Evolutionary conservation across 2,888 invertebrate genomes (phyloP), one percentile per base, ranked within the genome.

Genomic region (Callimorpha dominula): DNA sequence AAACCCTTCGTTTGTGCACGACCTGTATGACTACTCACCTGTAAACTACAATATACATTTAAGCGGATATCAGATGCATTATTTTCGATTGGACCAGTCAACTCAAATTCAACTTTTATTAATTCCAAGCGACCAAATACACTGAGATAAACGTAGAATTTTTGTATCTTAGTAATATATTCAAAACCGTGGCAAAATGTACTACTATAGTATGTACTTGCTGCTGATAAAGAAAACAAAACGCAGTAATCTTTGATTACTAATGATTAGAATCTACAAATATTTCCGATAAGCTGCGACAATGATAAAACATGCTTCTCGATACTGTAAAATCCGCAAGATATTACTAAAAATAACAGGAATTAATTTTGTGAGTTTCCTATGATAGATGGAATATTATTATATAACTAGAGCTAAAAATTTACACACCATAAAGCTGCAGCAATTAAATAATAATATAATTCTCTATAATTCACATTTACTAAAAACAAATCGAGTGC

Each of bases 401-500:
- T 31, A 42, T 69, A 20, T 60, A 68, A 71, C 66, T 43, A 57
- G 9, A 40, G 12, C 68, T 74, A 68, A 79, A 80, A 80, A 76
- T 73, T 72, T 72, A 79, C 72, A 72, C 65, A 49, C 69, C 72
- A 74, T 75, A 60, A 80, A 84, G 75, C 75, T 76, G 52, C 74
- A 65, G 73, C 66, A 80, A 84, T 84, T 80, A 78, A 87, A 88
- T 85, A 31, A 87, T 84, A 85, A 85, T 86, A 81, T 78, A 78
- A 81, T 74, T 49, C 49, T 20, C 79, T 75, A 78, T 85, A 87
- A 88, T 86, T 82, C 86, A 86, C 86, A 83, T 85, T 88, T 79
- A 87, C 85, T 81, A 85, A 87, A 81, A 87, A 89, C 87, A 88
- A 89, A 90, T 89, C 85, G 87, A 91, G 91, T 90, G 89, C 88